These are phyloP conservation scores for Philopotamus ludificatus DNA, from an alignment of 1,140 invertebrate species.

Conservation along the genomic window DNA sequence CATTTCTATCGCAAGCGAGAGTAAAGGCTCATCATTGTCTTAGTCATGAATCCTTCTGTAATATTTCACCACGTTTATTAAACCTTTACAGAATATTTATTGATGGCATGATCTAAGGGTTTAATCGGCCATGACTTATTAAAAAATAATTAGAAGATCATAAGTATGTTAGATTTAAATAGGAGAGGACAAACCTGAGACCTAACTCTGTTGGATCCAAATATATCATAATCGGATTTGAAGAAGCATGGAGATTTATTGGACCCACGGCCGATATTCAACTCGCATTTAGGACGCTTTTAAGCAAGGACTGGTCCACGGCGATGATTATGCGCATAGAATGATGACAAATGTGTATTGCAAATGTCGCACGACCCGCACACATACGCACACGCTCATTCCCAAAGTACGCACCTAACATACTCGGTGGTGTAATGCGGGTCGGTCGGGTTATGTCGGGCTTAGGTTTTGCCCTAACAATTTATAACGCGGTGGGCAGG, in stretches of 20 bases:
- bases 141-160: too few species aligned
- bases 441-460: constrained; percentile 14
- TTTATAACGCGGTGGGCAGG: constrained; percentile 26
- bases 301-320: not conserved
- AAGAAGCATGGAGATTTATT: not conserved
- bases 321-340: constrained; percentile 3
- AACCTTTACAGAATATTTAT: too few species aligned
- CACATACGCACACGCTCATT: not conserved
- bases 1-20: too few species aligned
- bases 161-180: too few species aligned
- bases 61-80: too few species aligned
- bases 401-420: too few species aligned
- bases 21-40: too few species aligned
- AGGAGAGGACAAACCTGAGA: too few species aligned
- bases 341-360: constrained; percentile 8
- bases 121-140: too few species aligned
- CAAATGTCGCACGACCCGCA: not conserved
- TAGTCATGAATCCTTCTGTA: too few species aligned
- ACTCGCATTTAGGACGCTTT: not conserved
- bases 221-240: not conserved
- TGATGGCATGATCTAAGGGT: too few species aligned
- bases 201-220: not conserved
- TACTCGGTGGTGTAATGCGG: constrained; percentile 7
- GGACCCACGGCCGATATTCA: not conserved
- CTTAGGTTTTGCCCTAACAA: constrained; percentile 27